A percentile compares a stretch with the other conserved stretches of the same genome.
These are phyloP conservation scores for Drosophila quasianomalipes DNA, from an alignment of 2,888 invertebrate species.

Conservation along the genomic window DNA sequence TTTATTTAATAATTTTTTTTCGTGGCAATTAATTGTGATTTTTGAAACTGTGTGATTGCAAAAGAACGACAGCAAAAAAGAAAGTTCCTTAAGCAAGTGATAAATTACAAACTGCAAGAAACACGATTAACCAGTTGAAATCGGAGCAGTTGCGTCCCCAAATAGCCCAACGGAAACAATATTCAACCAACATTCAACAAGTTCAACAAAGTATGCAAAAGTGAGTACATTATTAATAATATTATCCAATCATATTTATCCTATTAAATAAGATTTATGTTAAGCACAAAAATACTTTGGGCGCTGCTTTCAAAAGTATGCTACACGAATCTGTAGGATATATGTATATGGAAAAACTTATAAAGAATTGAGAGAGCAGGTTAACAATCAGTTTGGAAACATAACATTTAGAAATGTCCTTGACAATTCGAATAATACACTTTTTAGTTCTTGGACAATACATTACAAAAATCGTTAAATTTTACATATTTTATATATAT, in stretches of 20 bases:
- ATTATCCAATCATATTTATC: not conserved
- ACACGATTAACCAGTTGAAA: constrained; percentile 5
- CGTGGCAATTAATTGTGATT: constrained; percentile 68
- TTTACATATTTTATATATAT: not conserved
- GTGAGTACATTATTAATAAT: constrained; percentile 29
- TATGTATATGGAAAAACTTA: not conserved
- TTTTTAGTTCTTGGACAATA: not conserved
- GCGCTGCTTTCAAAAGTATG: constrained; percentile 31
- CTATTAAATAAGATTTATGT: not conserved
- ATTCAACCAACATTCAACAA: constrained; percentile 8
- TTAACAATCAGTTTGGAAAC: not conserved
- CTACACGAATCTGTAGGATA: constrained; percentile 17
- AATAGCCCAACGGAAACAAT: constrained; percentile 6
- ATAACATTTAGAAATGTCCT: not conserved
- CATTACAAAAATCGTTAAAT: not conserved
- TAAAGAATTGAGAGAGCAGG: not conserved
- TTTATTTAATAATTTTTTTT: constrained; percentile 45
- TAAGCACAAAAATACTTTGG: not conserved
- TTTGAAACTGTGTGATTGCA: constrained; percentile 76
- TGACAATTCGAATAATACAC: not conserved
- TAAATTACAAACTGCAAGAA: constrained; percentile 49
- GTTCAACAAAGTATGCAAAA: constrained; percentile 29
- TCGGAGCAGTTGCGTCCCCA: constrained; percentile 4
- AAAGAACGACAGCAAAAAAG: constrained; percentile 60
- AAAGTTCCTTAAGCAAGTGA: constrained; percentile 82